Percentiles rank a stretch among this genome's conserved stretches.
Conservation (phyloP, 2,888 invertebrate species). For the Chironomus tentans region DNA sequence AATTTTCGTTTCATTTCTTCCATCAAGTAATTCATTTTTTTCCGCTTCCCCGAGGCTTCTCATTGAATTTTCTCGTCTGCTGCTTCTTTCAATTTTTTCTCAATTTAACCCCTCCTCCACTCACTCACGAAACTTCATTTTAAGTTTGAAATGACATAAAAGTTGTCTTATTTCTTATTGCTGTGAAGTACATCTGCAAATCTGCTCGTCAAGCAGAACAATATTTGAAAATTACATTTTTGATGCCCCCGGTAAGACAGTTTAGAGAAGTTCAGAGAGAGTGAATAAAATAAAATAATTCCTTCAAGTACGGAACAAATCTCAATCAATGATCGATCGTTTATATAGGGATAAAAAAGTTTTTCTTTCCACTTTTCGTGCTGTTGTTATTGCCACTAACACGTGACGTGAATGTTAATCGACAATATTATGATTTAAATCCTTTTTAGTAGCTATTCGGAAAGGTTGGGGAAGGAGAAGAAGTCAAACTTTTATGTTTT, state of each 20-base stretch:
- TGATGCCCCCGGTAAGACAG: too few relatives aligned
- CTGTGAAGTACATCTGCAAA: too few relatives aligned
- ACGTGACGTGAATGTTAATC: neutral
- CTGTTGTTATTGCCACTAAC: too few relatives aligned
- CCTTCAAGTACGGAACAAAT: neutral
- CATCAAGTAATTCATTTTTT: neutral
- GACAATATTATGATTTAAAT: neutral
- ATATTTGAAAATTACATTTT: too few relatives aligned
- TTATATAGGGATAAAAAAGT: neutral
- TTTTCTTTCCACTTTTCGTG: too few relatives aligned
- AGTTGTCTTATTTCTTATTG: neutral
- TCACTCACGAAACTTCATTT: neutral
- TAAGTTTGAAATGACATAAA: neutral
- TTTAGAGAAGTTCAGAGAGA: too few relatives aligned
- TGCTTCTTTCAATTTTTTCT: neutral
- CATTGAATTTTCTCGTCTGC: neutral
- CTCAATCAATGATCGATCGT: neutral
- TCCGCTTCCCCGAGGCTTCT: neutral
- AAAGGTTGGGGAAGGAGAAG: too few relatives aligned
- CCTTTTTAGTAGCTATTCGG: too few relatives aligned
- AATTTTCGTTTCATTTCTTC: neutral
- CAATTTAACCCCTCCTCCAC: neutral
- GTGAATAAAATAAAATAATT: too few relatives aligned
- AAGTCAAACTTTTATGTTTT: too few relatives aligned
- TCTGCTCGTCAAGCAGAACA: too few relatives aligned